Conservation (phyloP, 2,888 invertebrate species). For the Lithophane socia region DNA sequence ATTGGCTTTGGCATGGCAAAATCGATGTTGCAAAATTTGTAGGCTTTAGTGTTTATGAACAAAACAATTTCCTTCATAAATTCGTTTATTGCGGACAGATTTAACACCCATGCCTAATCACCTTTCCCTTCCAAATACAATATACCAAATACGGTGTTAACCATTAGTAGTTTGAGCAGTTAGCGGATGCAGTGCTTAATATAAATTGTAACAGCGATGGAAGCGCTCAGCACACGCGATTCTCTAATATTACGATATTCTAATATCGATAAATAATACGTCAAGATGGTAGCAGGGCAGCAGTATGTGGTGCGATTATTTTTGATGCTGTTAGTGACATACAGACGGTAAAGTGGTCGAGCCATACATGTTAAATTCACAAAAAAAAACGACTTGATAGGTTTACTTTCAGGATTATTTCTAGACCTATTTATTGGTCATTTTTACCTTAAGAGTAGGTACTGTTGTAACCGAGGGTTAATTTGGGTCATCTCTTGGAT, state of each 20-base stretch:
- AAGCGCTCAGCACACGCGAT: slow-evolving; percentile 59
- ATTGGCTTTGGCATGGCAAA: not conserved
- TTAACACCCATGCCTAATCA: slow-evolving; percentile 43
- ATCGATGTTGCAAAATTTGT: not conserved
- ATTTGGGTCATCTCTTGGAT: not conserved
- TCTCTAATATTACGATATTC: slow-evolving; percentile 59
- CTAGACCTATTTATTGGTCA: not conserved
- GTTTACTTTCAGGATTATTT: not conserved
- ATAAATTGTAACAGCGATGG: slow-evolving; percentile 57
- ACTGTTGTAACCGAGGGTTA: not conserved
- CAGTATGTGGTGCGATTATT: slow-evolving; percentile 58
- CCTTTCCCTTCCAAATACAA: slow-evolving; percentile 45
- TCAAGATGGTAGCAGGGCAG: slow-evolving; percentile 64
- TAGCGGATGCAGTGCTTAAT: slow-evolving; percentile 53
- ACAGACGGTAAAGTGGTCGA: slow-evolving; percentile 18
- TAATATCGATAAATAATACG: slow-evolving; percentile 67
- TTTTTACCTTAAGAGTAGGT: not conserved
- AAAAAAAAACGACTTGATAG: not conserved
- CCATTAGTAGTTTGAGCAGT: slow-evolving; percentile 40
- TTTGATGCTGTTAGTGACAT: slow-evolving; percentile 54
- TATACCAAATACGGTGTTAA: slow-evolving; percentile 56
- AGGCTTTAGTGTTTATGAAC: slow-evolving; percentile 19
- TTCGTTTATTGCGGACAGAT: slow-evolving; percentile 39
- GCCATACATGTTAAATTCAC: not conserved
- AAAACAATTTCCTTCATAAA: slow-evolving; percentile 50